Percentiles rank a stretch among this genome's conserved stretches.
phyloP scores from a whole-genome alignment of 37 sponge, comb jelly and placozoan genomes.

The Crambe crambe region DNA sequence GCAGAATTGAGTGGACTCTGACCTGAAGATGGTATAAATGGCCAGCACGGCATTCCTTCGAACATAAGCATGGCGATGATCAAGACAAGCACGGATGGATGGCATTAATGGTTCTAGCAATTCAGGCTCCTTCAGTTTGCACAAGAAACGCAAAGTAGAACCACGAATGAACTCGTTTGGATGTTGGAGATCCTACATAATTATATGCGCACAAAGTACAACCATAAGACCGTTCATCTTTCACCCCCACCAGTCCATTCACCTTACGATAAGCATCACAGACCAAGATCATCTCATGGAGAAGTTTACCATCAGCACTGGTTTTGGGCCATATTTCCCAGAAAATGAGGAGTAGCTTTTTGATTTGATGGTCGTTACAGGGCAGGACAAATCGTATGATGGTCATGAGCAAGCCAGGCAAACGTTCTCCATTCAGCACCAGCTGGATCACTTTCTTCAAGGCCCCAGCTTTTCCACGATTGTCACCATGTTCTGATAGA shows the following conservation, averaged over 20 bases:
- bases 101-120: constrained; percentile 99
- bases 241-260: not conserved
- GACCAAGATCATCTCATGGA: constrained; percentile 99
- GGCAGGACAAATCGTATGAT: constrained; percentile 96
- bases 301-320: constrained; percentile 92
- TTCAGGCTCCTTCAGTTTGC: constrained; percentile 98
- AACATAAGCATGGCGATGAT: constrained; percentile 96
- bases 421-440: constrained; percentile 93
- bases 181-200: constrained; percentile 93
- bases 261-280: constrained; percentile 97
- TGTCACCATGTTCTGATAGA: constrained; percentile 75
- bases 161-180: constrained; percentile 99
- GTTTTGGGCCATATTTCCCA: constrained; percentile 99
- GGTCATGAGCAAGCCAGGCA: constrained; percentile 94
- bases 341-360: constrained; percentile 95
- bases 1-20: constrained; percentile 11
- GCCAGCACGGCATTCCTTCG: constrained; percentile 99
- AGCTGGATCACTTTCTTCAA: constrained; percentile 94
- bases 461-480: constrained; percentile 62
- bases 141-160: constrained; percentile 95
- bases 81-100: constrained; percentile 93
- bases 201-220: not conserved
- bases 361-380: constrained; percentile 90
- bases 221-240: too few relatives aligned
- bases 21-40: constrained; percentile 98